Percentiles rank a stretch among this genome's conserved stretches.
Conservation (phyloP, 2,797 vertebrate species). For the Melanogrammus aeglefinus region DNA sequence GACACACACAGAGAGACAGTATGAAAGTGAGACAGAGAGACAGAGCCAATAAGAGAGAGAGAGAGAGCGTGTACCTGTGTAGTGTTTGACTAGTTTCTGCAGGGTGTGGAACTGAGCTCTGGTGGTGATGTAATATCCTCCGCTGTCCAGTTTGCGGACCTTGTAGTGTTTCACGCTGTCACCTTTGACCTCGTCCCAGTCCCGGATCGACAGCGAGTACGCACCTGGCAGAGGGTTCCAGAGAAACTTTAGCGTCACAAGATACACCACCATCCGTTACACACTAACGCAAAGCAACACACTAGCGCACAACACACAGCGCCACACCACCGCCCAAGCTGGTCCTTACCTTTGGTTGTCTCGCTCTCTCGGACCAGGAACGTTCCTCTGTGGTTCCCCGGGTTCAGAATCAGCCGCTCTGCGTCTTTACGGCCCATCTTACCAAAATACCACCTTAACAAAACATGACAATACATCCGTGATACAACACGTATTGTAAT, state of each 20-base stretch:
- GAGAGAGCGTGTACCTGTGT: slow-evolving; percentile 76
- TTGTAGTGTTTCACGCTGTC: slow-evolving; percentile 99
- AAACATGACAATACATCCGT: too few relatives aligned
- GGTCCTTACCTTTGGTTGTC: slow-evolving; percentile 89
- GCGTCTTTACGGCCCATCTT: slow-evolving; percentile 98
- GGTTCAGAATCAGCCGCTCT: slow-evolving; percentile 88
- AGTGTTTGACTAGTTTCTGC: slow-evolving; percentile 93
- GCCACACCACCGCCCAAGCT: background rate
- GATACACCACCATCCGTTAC: too few relatives aligned
- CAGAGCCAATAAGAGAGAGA: background rate
- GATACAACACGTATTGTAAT: too few relatives aligned
- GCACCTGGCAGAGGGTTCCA: slow-evolving; percentile 73
- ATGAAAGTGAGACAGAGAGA: background rate
- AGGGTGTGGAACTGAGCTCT: slow-evolving; percentile 91
- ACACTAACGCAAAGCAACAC: background rate
- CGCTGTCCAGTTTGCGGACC: slow-evolving; percentile 93
- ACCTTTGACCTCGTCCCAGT: slow-evolving; percentile 90
- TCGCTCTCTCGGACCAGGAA: slow-evolving; percentile 95
- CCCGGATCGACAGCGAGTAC: slow-evolving; percentile 92
- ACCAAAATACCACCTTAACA: slow-evolving; percentile 87
- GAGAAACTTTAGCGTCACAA: background rate
- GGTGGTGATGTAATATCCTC: slow-evolving; percentile 95
- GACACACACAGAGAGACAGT: background rate
- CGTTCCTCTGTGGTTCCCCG: slow-evolving; percentile 90
- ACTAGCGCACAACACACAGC: background rate